Conservation (phyloP, 1,140 invertebrate genomes). For the Musca vetustissima region DNA sequence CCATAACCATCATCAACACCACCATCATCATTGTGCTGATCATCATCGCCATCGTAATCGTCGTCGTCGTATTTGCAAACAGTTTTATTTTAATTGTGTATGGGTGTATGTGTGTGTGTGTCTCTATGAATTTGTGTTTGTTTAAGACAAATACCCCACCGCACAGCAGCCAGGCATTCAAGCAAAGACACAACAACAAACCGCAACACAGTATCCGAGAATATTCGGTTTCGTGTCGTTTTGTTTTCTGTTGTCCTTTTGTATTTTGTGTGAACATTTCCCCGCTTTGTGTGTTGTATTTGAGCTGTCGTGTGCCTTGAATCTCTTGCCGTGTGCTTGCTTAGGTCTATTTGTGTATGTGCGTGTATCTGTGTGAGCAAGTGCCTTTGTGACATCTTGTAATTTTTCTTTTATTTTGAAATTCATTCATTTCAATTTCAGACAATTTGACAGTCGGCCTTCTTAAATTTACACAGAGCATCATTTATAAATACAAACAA, state of each 20-base stretch:
- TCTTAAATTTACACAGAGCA: constrained; percentile 15
- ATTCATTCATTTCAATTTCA: constrained; percentile 22
- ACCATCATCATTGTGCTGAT: too few species aligned
- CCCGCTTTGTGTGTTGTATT: too few species aligned
- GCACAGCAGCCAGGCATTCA: too few species aligned
- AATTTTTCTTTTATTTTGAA: not conserved
- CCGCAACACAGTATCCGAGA: too few species aligned
- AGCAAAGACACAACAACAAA: too few species aligned
- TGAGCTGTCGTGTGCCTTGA: too few species aligned
- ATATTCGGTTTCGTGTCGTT: too few species aligned
- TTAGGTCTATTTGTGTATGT: constrained; percentile 11
- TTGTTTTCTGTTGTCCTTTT: constrained; percentile 18
- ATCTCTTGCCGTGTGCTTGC: not conserved
- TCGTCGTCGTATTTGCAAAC: too few species aligned
- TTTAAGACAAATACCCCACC: too few species aligned
- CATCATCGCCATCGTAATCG: too few species aligned
- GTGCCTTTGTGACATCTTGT: constrained; percentile 1
- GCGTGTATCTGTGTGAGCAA: not conserved
- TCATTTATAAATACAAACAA: constrained; percentile 15
- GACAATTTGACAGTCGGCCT: constrained; percentile 19
- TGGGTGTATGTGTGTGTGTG: not conserved
- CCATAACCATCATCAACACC: too few species aligned
- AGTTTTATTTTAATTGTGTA: not conserved
- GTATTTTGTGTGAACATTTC: not conserved
- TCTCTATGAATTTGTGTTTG: too few species aligned